Evolutionary conservation across 2,113 vertebrate genomes (phyloP).

Genomic region (Nannospalax galili): DNA sequence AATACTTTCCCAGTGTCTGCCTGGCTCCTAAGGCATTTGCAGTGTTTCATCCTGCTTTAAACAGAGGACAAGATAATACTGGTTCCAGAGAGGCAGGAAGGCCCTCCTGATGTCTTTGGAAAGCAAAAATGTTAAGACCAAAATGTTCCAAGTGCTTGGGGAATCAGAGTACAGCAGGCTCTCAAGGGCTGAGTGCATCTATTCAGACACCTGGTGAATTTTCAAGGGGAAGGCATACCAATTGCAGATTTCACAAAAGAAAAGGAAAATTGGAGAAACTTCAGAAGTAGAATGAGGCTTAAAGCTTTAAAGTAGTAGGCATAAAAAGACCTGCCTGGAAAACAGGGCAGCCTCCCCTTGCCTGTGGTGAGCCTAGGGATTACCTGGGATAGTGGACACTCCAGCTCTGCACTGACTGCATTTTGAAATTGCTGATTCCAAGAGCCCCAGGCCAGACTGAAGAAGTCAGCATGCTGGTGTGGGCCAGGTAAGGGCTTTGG

Average conservation of each 20-base stretch:
- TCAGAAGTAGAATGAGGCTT: slow-evolving; percentile 49
- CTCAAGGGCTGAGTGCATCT: not conserved
- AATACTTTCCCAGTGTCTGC: not conserved
- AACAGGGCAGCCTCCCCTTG: slow-evolving; percentile 40
- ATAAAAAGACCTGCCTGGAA: slow-evolving; percentile 74
- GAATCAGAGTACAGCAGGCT: not conserved
- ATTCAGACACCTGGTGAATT: slow-evolving; percentile 49
- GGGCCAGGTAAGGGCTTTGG: not conserved
- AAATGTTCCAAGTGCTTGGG: not conserved
- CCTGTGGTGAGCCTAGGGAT: not conserved
- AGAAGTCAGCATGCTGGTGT: not conserved
- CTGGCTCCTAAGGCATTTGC: not conserved
- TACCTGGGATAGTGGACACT: not conserved
- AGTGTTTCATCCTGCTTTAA: not conserved
- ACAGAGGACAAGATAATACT: not conserved
- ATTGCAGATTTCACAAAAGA: not conserved
- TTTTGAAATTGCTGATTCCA: not conserved
- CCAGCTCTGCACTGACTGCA: rapidly evolving
- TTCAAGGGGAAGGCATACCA: slow-evolving; percentile 62
- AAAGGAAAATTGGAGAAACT: slow-evolving; percentile 63
- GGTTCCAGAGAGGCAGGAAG: no score
- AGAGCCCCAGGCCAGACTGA: not conserved
- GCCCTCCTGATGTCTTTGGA: not conserved
- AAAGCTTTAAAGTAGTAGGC: slow-evolving; percentile 61
- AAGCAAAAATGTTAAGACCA: not conserved